Evolutionary conservation across 1,140 invertebrate species (phyloP), one percentile per base, ranked within the genome.

Genomic region (Drosophila serrata): DNA sequence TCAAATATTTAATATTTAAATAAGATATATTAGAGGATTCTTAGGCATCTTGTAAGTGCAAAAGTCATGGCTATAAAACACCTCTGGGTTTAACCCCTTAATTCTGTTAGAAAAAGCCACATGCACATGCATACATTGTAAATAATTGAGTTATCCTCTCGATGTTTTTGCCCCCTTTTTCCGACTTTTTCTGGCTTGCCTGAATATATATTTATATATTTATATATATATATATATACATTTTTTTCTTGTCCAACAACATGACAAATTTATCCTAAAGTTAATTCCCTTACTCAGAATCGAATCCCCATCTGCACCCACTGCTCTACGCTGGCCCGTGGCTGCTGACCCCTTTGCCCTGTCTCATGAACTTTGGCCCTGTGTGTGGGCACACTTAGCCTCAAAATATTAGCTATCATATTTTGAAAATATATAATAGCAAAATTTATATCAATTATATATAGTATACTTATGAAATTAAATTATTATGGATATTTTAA

Each of bases 201-300:
- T 13, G 31, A 6, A 6, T 3, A 27, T 53, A 53, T 35, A 8
- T 22, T 15, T 22, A 53, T 22, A 35, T 35, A 2, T 24, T 6
- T 51, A 33, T 35, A 4, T 31, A 15, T 35, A 37, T 22, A 53
- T 22, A 17, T 17, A 49, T 7, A 35, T 40, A 33, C 9, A 12
- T 37, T 24, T 46, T 46, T 31, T 40, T 55, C n/a, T 55, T 45
- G 42, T 75, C 43, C 45, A 33, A 76, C 39, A 76, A 76, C 73
- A 76, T 76, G 74, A 76, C 74, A 76, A 76, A 76, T 76, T 76
- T 76, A 58, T 76, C 74, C 74, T 35, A 76, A 76, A 76, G 74
- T 76, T 76, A 76, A 76, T 76, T 75, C 59, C 60, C 43, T 58
- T 43, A 39, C 58, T 45, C 58, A 43, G 57, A 31, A 58, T 24